phyloP scores from a whole-genome alignment of 1,140 invertebrate species.

The Glossosoma conforme region DNA sequence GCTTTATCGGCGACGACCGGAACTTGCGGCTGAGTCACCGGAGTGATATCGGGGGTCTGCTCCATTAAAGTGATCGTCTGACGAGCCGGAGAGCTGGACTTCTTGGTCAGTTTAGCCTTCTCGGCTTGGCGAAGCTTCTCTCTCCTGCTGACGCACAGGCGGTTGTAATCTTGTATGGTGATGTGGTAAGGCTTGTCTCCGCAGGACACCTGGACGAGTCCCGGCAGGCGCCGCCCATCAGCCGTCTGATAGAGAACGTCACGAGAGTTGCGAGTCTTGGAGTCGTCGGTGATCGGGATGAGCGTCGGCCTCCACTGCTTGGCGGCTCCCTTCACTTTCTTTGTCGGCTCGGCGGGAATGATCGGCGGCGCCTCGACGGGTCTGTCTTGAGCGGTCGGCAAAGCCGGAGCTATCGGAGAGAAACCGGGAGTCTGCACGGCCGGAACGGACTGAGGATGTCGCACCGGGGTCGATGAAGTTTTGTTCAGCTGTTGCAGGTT shows the following conservation, averaged over 20 bases:
- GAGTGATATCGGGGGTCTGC: no score
- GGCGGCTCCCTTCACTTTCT: conserved; percentile 47
- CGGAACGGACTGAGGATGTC: conserved; percentile 39
- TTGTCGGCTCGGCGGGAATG: conserved; percentile 37
- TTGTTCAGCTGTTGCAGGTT: conserved; percentile 48
- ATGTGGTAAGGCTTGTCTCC: conserved; percentile 63
- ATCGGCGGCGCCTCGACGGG: conserved; percentile 32
- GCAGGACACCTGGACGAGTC: conserved; percentile 58
- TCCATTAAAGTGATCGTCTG: no score
- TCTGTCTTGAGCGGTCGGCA: conserved; percentile 11
- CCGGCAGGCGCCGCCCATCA: conserved; percentile 51
- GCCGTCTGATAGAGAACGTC: conserved; percentile 52
- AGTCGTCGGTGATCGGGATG: conserved; percentile 54
- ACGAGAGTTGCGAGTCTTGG: conserved; percentile 38
- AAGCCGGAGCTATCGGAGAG: conserved; percentile 30
- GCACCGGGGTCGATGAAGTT: conserved; percentile 42
- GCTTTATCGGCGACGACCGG: conserved; percentile 1
- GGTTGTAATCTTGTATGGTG: conserved; percentile 63
- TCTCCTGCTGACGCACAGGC: conserved; percentile 60
- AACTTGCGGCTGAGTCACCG: no score
- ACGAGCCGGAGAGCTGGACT: no score
- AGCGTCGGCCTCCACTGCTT: conserved; percentile 65
- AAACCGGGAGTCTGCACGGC: conserved; percentile 5
- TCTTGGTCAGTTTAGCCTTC: conserved; percentile 38
- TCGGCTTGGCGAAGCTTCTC: conserved; percentile 57